Conservation (phyloP, 2,113 vertebrate genomes). For the Dolichotis patagonum region DNA sequence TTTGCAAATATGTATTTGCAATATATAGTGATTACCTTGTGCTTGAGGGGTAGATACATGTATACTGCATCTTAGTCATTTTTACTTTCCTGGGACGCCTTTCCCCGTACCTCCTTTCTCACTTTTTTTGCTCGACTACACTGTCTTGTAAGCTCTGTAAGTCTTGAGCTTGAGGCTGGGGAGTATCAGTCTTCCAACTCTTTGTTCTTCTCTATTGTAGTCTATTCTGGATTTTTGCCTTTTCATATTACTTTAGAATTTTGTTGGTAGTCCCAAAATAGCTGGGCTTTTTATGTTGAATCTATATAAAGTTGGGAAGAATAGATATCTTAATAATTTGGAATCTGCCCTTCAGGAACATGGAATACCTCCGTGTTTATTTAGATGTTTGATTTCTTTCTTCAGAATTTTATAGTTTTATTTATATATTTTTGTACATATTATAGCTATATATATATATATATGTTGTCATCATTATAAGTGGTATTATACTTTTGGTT, state of each 20-base stretch:
- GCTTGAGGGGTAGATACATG: neutral
- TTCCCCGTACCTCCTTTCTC: neutral
- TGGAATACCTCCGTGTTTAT: constrained; percentile 1
- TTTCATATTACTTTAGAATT: neutral
- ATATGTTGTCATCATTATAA: neutral
- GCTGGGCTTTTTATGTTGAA: constrained; percentile 12
- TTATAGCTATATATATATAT: neutral
- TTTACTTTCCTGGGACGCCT: neutral
- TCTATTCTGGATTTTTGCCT: neutral
- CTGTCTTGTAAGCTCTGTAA: neutral
- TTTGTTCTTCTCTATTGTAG: neutral
- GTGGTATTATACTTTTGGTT: constrained; percentile 22
- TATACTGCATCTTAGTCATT: neutral
- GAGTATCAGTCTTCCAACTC: neutral
- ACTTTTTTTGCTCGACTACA: neutral
- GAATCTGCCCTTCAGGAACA: neutral
- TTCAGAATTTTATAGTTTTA: neutral
- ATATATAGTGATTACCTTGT: neutral
- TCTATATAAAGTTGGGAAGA: constrained; percentile 2
- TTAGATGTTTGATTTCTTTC: constrained; percentile 48
- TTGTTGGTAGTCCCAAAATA: neutral
- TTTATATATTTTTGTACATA: neutral
- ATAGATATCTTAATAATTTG: neutral
- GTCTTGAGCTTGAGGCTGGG: neutral
- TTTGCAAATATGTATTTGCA: neutral